These are phyloP conservation scores for Tetramorium bicarinatum DNA, from an alignment of 2,888 invertebrate genomes.

Conservation along the genomic window DNA sequence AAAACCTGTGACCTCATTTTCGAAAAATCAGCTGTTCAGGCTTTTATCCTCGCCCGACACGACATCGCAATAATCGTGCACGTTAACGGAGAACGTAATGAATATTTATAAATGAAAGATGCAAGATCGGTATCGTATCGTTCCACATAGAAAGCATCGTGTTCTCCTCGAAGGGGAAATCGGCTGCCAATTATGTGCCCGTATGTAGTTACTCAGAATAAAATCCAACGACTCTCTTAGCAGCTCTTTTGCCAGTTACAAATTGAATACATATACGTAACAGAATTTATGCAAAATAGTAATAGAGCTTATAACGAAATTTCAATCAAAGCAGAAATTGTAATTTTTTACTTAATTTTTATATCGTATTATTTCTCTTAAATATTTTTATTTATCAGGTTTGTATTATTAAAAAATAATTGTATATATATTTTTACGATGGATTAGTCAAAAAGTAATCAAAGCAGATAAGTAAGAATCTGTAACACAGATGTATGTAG, in stretches of 20 bases:
- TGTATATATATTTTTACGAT: neutral
- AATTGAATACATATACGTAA: neutral
- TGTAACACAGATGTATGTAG: neutral
- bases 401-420: neutral
- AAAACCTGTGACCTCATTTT: conserved; percentile 43
- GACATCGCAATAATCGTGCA: conserved; percentile 47
- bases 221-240: conserved; percentile 15
- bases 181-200: neutral
- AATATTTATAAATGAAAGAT: conserved; percentile 64
- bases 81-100: conserved; percentile 34
- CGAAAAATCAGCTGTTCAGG: conserved; percentile 14
- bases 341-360: neutral
- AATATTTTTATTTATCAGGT: neutral
- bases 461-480: conserved; percentile 1
- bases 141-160: conserved; percentile 19
- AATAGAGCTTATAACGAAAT: neutral
- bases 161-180: neutral
- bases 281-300: conserved; percentile 1
- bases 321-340: neutral
- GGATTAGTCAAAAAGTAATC: neutral
- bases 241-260: neutral
- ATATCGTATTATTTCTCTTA: neutral
- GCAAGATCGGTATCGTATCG: conserved; percentile 46
- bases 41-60: conserved; percentile 10
- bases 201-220: neutral